Percentiles rank a stretch among this genome's conserved stretches.
These are phyloP conservation scores for Synanthedon tipuliformis DNA, from an alignment of 2,888 invertebrate species.

Conservation along the genomic window DNA sequence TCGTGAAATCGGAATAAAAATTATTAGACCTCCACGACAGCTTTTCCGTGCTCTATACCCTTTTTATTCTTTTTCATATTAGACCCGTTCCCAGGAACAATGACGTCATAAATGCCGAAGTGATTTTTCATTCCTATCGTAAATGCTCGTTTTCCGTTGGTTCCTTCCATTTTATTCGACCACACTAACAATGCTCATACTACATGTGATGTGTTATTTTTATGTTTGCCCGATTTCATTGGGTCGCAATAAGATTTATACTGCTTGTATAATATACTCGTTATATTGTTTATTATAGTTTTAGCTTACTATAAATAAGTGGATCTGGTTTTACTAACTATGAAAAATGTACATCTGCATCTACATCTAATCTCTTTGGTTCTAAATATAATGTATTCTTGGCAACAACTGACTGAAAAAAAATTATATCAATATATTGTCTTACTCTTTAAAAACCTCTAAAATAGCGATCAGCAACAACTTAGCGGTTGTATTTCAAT, in stretches of 20 bases:
- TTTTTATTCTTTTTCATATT: slow-evolving; percentile 38
- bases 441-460: no score
- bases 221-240: neutral
- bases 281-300: neutral
- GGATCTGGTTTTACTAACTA: no score
- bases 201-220: slow-evolving; percentile 11
- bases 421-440: no score
- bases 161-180: slow-evolving; percentile 25
- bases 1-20: slow-evolving; percentile 60
- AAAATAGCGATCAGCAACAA: no score
- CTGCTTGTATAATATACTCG: no score
- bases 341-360: no score
- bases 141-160: slow-evolving; percentile 27
- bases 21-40: slow-evolving; percentile 46
- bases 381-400: no score
- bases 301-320: no score
- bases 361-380: no score
- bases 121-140: slow-evolving; percentile 49
- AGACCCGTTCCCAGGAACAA: slow-evolving; percentile 38
- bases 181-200: slow-evolving; percentile 28
- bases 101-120: slow-evolving; percentile 47
- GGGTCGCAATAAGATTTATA: no score
- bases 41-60: slow-evolving; percentile 29
- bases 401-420: no score
- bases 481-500: no score